These are phyloP conservation scores for Cydia amplana DNA, from an alignment of 1,140 invertebrate genomes.

Conservation along the genomic window DNA sequence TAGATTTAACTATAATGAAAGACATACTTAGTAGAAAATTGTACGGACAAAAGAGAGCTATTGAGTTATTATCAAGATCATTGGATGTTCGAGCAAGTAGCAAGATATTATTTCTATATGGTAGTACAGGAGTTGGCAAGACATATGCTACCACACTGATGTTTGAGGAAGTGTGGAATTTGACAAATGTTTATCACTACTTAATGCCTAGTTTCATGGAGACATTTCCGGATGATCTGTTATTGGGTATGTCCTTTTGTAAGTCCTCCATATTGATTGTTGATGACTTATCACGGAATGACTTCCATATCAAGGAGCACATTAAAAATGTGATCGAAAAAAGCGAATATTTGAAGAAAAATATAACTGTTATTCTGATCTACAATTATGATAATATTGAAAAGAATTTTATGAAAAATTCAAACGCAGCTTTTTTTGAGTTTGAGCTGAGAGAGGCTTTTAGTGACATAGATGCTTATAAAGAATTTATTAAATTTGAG, in stretches of 20 bases:
- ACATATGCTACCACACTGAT: slow-evolving; percentile 60
- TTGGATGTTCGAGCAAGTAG: slow-evolving; percentile 45
- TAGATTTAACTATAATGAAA: slow-evolving; percentile 48
- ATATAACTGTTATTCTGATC: slow-evolving; percentile 57
- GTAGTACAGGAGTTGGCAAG: slow-evolving; percentile 72
- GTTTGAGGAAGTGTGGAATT: slow-evolving; percentile 50
- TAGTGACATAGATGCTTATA: slow-evolving; percentile 45
- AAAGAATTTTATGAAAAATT: slow-evolving; percentile 46
- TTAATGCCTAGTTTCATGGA: slow-evolving; percentile 60
- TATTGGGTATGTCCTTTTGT: slow-evolving; percentile 61
- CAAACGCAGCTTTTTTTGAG: slow-evolving; percentile 47
- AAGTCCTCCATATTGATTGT: slow-evolving; percentile 58
- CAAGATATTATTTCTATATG: slow-evolving; percentile 68
- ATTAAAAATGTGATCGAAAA: slow-evolving; percentile 51
- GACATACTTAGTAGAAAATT: slow-evolving; percentile 50
- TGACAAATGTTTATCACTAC: slow-evolving; percentile 67
- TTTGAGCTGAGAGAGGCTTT: slow-evolving; percentile 47
- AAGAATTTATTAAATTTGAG: slow-evolving; percentile 62
- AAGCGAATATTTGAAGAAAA: slow-evolving; percentile 54
- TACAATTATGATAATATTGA: slow-evolving; percentile 57
- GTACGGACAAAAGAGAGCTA: slow-evolving; percentile 62
- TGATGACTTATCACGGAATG: slow-evolving; percentile 58
- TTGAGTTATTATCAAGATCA: slow-evolving; percentile 49
- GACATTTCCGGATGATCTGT: slow-evolving; percentile 50
- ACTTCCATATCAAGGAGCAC: slow-evolving; percentile 47